Base-by-base conservation (phyloP, 2,888 invertebrate species). In the Muschampia plurimacula region DNA sequence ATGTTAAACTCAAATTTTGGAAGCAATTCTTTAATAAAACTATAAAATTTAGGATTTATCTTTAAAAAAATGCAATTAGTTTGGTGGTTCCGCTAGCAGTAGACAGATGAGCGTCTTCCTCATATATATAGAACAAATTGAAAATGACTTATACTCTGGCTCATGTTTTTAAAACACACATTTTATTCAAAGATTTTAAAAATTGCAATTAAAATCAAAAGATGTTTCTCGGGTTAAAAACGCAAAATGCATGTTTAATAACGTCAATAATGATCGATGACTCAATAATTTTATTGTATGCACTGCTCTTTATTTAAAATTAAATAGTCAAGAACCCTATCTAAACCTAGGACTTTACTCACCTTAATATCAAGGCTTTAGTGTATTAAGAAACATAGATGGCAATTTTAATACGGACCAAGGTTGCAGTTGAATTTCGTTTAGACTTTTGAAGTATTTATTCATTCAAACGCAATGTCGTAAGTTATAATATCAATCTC, bases 341-440 rank as follows among this genome's bases (percentile, higher is more conserved):
- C 75, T 78, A 78, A 81, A 81, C 81, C 82, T 84, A 83, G 78
- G 77, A 83, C 86, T 69, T 69, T 32, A 60, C 60, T 46, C 84
- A 80, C 82, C 82, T 78, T 85, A 87, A 87, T 88, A 89, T 83
- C 88, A 89, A 89, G 89, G 89, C 79, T 84, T 74, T 74, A 73
- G 80, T 66, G 6, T 80, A 82, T 85, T 86, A 82, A 83, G 85
- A 85, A 87, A 87, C 79, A 75, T 80, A 79, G 77, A 78, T 57
- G 28, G 52, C 57, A 44, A 67, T 67, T 65, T 62, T 67, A 82
- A 88, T 86, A 81, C 86, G 80, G 86, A 77, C 79, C 86, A 84
- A 87, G 87, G 89, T 81, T 82, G 77, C 32, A 64, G 57, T 36
- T 59, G 9, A 55, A 69, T 68, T 49, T 68, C 69, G 44, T 66